phyloP scores from a whole-genome alignment of 37 sponge, comb jelly and placozoan genomes.

The Ephydatia muelleri region DNA sequence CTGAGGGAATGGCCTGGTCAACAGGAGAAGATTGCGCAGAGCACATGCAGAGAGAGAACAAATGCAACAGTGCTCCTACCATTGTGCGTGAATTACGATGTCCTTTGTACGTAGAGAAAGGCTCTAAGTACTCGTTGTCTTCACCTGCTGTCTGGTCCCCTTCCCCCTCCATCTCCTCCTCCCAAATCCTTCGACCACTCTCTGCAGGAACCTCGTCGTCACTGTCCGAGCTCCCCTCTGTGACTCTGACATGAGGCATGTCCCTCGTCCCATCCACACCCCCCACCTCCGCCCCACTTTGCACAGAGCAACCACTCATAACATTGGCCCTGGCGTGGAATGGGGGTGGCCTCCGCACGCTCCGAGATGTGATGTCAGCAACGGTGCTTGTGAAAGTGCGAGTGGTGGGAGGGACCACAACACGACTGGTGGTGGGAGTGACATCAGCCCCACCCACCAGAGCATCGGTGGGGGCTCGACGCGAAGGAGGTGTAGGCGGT shows the following conservation, averaged over 20 bases:
- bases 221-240: conserved; percentile 54
- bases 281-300: no score
- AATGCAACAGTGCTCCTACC: conserved; percentile 34
- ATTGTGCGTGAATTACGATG: conserved; percentile 89
- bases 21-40: neutral
- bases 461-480: neutral
- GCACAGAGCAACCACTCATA: no score
- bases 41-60: neutral
- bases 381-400: no score
- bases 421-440: neutral
- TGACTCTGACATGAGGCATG: conserved; percentile 3
- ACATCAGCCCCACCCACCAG: neutral
- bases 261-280: neutral
- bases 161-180: conserved; percentile 3
- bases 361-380: no score
- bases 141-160: neutral
- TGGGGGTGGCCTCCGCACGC: no score
- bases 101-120: conserved; percentile 72
- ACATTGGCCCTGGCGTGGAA: no score
- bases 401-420: neutral
- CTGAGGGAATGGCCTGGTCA: conserved; percentile 30
- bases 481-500: neutral
- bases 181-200: neutral
- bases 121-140: neutral
- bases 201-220: conserved; percentile 18